A percentile compares a stretch with the other conserved stretches of the same genome.
phyloP scores from a whole-genome alignment of 2,113 vertebrate species.

The Globicephala melas region DNA sequence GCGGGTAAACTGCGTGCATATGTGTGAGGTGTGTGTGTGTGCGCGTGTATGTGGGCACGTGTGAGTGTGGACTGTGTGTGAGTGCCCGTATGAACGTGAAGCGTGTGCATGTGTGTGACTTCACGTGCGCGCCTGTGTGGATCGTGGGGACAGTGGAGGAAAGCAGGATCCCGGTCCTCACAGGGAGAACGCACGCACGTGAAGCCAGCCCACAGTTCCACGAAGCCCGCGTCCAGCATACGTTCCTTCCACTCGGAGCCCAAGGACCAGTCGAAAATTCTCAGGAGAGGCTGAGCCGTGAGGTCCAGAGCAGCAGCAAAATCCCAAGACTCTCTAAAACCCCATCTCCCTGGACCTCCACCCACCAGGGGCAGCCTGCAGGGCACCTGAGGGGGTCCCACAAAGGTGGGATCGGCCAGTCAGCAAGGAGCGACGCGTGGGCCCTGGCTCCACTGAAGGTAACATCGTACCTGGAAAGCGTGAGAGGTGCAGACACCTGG shows the following conservation, averaged over 20 bases:
- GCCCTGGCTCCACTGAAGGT: not conserved
- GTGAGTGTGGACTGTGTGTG: too few species aligned
- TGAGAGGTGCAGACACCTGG: rapidly evolving
- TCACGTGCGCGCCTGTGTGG: not conserved
- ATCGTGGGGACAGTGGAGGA: too few species aligned
- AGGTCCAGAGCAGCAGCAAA: not conserved
- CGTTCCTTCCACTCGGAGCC: not conserved
- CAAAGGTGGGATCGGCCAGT: too few species aligned
- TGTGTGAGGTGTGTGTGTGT: rapidly evolving
- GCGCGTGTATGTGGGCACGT: rapidly evolving
- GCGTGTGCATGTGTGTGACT: not conserved
- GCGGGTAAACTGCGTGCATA: rapidly evolving
- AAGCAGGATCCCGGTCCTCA: not conserved
- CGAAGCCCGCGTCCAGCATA: rapidly evolving
- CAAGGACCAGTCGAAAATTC: rapidly evolving
- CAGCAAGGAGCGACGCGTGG: rapidly evolving
- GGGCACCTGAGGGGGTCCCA: not conserved
- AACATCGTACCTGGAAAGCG: not conserved
- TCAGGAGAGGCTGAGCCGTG: not conserved
- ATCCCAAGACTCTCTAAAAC: not conserved
- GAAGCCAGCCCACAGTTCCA: not conserved
- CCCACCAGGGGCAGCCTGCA: rapidly evolving
- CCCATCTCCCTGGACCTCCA: not conserved
- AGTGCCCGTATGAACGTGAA: not conserved
- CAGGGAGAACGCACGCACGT: rapidly evolving